Conservation (phyloP, 2,888 invertebrate genomes). For the Brachypterus glaber region DNA sequence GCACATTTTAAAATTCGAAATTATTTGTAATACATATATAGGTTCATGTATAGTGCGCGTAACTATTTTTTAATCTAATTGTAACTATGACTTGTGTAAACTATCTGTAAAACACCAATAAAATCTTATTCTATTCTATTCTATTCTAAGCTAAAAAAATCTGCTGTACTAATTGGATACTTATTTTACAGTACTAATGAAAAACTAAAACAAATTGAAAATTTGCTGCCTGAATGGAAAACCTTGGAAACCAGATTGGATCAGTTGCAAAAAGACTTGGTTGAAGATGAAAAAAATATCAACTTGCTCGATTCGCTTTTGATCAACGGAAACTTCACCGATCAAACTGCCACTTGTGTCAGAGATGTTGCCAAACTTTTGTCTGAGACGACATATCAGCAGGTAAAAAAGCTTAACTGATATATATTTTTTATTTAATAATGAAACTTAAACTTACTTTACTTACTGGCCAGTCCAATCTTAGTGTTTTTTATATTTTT, state of each 20-base stretch:
- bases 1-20: too few relatives aligned
- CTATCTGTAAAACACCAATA: too few relatives aligned
- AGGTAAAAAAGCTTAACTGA: slow-evolving; percentile 32
- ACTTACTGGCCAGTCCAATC: too few relatives aligned
- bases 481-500: too few relatives aligned
- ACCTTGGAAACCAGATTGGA: slow-evolving; percentile 67
- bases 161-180: slow-evolving; percentile 12
- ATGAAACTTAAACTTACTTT: too few relatives aligned
- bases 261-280: slow-evolving; percentile 65
- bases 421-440: slow-evolving; percentile 1
- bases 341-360: slow-evolving; percentile 47
- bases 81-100: too few relatives aligned
- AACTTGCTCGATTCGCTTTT: slow-evolving; percentile 44
- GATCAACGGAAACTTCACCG: slow-evolving; percentile 37
- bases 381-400: slow-evolving; percentile 41
- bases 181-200: slow-evolving; percentile 54
- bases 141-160: slow-evolving; percentile 9
- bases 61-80: too few relatives aligned
- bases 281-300: slow-evolving; percentile 58
- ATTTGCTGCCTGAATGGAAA: slow-evolving; percentile 62
- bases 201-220: slow-evolving; percentile 61
- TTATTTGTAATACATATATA: too few relatives aligned
- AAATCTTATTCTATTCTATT: too few relatives aligned
- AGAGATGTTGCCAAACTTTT: slow-evolving; percentile 49
- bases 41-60: too few relatives aligned